Percentiles rank a stretch among this genome's conserved stretches.
Evolutionary conservation across 2,888 invertebrate genomes (phyloP).

Genomic region (Cosmopolites sordidus): DNA sequence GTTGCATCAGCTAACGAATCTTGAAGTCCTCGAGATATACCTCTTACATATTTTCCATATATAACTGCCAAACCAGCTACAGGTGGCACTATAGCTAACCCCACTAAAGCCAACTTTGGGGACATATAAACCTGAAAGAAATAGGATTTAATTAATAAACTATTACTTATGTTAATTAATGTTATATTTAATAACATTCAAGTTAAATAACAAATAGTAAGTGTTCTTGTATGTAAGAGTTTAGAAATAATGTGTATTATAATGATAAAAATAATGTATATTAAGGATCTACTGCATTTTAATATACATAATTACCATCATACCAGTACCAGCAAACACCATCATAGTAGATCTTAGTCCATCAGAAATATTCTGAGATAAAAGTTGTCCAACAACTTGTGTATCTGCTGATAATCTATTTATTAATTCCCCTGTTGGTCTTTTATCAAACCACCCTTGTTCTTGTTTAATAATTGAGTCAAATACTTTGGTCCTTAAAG

Average conservation of each 20-base stretch:
- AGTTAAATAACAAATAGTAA: too few relatives aligned
- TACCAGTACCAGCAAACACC: conserved; percentile 81
- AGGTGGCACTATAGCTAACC: conserved; percentile 85
- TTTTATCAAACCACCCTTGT: conserved; percentile 85
- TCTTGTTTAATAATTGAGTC: conserved; percentile 80
- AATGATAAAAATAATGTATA: too few relatives aligned
- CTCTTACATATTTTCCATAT: conserved; percentile 80
- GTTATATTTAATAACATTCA: too few relatives aligned
- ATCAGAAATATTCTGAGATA: conserved; percentile 93
- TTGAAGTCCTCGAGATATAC: conserved; percentile 76
- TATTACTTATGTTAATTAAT: too few relatives aligned
- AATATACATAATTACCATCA: conserved; percentile 70
- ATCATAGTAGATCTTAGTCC: conserved; percentile 84
- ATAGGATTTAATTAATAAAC: conserved; percentile 1
- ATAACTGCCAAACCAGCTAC: conserved; percentile 77
- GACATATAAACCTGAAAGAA: conserved; percentile 80
- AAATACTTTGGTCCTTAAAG: conserved; percentile 73
- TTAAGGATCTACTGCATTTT: too few relatives aligned
- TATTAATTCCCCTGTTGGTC: conserved; percentile 86
- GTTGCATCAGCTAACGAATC: conserved; percentile 62
- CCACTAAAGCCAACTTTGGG: conserved; percentile 78
- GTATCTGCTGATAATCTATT: conserved; percentile 90
- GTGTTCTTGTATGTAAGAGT: too few relatives aligned
- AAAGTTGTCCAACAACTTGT: conserved; percentile 82
- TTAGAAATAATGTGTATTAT: too few relatives aligned